Percentiles rank a stretch among this genome's conserved stretches.
Conservation (phyloP, 2,113 vertebrate species). For the Lepisosteus oculatus region DNA sequence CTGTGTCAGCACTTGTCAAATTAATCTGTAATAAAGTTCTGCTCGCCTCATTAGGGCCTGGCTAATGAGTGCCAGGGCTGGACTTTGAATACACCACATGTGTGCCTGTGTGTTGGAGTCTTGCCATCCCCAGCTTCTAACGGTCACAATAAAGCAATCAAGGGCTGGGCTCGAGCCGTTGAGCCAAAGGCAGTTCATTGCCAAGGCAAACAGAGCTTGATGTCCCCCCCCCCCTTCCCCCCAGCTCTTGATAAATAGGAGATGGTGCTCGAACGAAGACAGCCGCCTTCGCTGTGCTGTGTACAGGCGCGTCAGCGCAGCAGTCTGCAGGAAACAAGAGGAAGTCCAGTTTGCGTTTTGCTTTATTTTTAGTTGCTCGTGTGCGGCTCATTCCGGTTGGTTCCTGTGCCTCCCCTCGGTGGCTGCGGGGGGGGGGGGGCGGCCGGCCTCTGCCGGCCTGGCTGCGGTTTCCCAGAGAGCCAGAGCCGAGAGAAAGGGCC, state of each 20-base stretch:
- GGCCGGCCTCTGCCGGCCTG: too few relatives aligned
- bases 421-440: too few relatives aligned
- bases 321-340: too few relatives aligned
- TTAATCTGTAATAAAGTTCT: slow-evolving; percentile 8
- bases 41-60: not conserved
- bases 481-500: too few relatives aligned
- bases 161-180: not conserved
- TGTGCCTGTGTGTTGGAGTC: not conserved
- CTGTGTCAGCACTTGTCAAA: not conserved
- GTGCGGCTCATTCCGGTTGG: too few relatives aligned
- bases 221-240: not conserved
- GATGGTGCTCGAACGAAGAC: not conserved
- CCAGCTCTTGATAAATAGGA: not conserved
- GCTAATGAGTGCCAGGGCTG: slow-evolving; percentile 25
- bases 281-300: too few relatives aligned
- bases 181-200: not conserved
- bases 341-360: too few relatives aligned
- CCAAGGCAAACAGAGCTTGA: not conserved
- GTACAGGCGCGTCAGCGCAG: too few relatives aligned
- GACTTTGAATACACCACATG: slow-evolving; percentile 10
- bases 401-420: too few relatives aligned
- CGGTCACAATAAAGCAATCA: not conserved
- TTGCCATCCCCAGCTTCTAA: slow-evolving; percentile 5
- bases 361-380: too few relatives aligned
- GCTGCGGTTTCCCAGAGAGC: too few relatives aligned